phyloP scores from a whole-genome alignment of 2,113 vertebrate genomes.

The Prunella fulvescens region DNA sequence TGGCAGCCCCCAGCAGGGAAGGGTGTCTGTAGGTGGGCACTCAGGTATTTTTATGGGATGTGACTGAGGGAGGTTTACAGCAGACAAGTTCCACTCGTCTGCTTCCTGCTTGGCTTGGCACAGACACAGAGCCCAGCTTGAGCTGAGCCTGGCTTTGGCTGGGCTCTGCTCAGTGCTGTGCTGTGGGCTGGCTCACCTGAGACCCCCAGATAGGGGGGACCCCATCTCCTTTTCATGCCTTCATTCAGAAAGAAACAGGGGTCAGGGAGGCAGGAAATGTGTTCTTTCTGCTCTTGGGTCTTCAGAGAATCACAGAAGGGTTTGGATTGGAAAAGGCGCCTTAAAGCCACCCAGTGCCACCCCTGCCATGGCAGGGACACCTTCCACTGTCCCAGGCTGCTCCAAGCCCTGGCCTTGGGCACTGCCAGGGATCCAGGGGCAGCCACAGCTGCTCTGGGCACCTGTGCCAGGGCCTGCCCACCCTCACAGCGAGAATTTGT shows the following conservation, averaged over 20 bases:
- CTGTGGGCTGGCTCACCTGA: not conserved
- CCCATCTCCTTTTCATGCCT: not conserved
- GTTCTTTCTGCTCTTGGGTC: not conserved
- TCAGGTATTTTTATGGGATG: slow-evolving; percentile 29
- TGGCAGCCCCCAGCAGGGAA: not conserved
- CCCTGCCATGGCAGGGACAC: not conserved
- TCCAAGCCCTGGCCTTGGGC: not conserved
- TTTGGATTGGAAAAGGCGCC: not conserved
- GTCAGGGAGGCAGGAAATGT: not conserved
- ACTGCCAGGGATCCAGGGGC: not conserved
- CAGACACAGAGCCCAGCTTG: not conserved
- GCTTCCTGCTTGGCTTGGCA: slow-evolving; percentile 48
- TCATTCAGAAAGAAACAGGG: not conserved
- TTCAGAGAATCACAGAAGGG: not conserved
- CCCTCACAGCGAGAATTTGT: fast-evolving
- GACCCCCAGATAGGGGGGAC: fast-evolving
- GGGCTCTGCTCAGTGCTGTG: not conserved
- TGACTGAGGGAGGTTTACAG: not conserved
- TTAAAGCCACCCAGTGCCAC: fast-evolving
- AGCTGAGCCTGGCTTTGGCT: not conserved
- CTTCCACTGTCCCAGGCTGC: not conserved
- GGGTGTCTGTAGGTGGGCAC: not conserved
- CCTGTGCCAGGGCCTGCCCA: not conserved
- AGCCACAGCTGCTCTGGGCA: not conserved
- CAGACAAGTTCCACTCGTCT: not conserved